Conservation (phyloP, 2,113 vertebrate species). For the Pteronura brasiliensis region DNA sequence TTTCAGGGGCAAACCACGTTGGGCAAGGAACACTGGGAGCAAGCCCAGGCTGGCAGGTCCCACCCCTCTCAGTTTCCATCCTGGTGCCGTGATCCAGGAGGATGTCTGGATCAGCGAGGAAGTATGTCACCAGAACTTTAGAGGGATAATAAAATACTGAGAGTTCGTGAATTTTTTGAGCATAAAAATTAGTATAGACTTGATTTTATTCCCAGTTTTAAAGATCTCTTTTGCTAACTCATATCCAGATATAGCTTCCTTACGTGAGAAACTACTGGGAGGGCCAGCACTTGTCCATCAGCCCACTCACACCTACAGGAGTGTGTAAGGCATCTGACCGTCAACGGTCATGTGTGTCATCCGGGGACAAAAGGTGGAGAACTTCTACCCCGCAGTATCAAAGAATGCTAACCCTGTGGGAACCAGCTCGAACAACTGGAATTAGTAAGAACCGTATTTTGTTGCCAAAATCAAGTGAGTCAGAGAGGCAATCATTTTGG, state of each 20-base stretch:
- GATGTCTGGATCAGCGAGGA: neutral
- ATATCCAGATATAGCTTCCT: neutral
- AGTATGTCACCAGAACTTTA: neutral
- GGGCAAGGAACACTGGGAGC: neutral
- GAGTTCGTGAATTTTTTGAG: neutral
- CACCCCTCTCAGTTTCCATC: neutral
- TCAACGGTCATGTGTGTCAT: neutral
- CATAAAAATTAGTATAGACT: neutral
- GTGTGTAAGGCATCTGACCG: neutral
- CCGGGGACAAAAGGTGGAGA: neutral
- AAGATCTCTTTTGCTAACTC: neutral
- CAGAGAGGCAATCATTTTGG: neutral
- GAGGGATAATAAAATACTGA: neutral
- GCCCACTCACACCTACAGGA: neutral
- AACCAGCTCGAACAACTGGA: rapidly evolving
- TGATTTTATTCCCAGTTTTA: neutral
- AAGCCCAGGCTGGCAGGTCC: neutral
- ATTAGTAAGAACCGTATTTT: neutral
- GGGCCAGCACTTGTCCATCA: neutral
- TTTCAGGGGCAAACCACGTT: neutral
- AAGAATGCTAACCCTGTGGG: neutral
- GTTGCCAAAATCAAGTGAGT: neutral
- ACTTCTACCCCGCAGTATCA: neutral
- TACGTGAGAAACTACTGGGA: neutral
- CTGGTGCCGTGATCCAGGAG: rapidly evolving